Percentiles rank a stretch among this genome's conserved stretches.
phyloP scores from a whole-genome alignment of 2,113 vertebrate species.

The Lepidothrix coronata region DNA sequence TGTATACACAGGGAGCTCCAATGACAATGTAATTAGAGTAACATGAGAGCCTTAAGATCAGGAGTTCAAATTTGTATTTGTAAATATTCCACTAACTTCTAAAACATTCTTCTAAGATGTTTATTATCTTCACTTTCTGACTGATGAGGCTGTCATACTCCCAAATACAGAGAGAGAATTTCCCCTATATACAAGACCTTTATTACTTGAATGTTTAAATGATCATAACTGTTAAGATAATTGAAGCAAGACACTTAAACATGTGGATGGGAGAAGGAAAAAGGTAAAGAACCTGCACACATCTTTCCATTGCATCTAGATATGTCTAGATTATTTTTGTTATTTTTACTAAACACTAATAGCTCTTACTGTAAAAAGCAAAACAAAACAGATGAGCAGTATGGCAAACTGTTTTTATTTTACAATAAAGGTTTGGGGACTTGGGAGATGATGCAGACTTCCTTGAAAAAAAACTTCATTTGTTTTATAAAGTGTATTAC shows the following conservation, averaged over 20 bases:
- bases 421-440: not conserved
- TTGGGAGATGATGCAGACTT: not conserved
- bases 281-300: not conserved
- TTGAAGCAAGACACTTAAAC: constrained; percentile 7
- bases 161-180: not conserved
- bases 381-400: not conserved
- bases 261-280: not conserved
- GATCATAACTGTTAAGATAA: not conserved
- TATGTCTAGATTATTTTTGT: not conserved
- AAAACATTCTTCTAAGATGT: constrained; percentile 40
- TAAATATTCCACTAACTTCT: constrained; percentile 46
- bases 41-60: constrained; percentile 33
- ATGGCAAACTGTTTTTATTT: not conserved
- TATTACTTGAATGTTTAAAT: not conserved
- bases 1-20: constrained; percentile 4
- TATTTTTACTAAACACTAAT: not conserved
- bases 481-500: not conserved
- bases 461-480: not conserved
- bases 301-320: not conserved
- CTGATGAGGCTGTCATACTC: constrained; percentile 33
- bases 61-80: constrained; percentile 51
- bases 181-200: not conserved
- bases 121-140: constrained; percentile 46
- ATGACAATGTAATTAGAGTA: constrained; percentile 40
- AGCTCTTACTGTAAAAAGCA: not conserved